phyloP scores from a whole-genome alignment of 2,113 vertebrate genomes.

The Sinosuthora webbiana region DNA sequence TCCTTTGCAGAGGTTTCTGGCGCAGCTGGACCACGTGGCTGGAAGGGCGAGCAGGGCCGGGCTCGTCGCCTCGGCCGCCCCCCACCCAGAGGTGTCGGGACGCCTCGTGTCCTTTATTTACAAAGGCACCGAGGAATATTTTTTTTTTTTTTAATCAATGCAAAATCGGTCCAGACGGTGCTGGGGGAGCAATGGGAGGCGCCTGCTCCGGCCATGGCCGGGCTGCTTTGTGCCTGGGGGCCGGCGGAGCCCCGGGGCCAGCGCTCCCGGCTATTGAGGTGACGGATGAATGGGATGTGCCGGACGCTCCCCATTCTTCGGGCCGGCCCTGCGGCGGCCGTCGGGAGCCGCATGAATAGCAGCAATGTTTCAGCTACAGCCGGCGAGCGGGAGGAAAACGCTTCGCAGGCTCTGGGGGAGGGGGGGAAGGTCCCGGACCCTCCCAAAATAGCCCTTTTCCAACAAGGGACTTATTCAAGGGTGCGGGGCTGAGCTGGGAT shows the following conservation, averaged over 20 bases:
- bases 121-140: neutral
- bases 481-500: neutral
- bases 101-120: neutral
- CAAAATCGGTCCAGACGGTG: neutral
- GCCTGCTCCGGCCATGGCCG: neutral
- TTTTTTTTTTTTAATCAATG: conserved; percentile 14
- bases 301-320: conserved; percentile 38
- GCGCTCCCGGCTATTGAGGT: conserved; percentile 38
- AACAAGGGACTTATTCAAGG: conserved; percentile 65
- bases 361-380: conserved; percentile 39
- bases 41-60: neutral
- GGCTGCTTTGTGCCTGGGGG: conserved; percentile 46
- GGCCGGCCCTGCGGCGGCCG: neutral
- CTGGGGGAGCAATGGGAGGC: conserved; percentile 26
- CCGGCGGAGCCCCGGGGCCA: conserved; percentile 1
- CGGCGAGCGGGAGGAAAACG: neutral
- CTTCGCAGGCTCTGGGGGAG: neutral
- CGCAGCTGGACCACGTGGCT: conserved; percentile 29
- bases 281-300: conserved; percentile 70
- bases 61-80: neutral
- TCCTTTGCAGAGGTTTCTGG: conserved; percentile 50
- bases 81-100: neutral
- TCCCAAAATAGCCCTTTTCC: neutral
- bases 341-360: conserved; percentile 48
- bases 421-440: neutral